Evolutionary conservation across 2,797 vertebrate species (phyloP), one percentile per base, ranked within the genome.

Genomic region (Rhinichthys osculus): DNA sequence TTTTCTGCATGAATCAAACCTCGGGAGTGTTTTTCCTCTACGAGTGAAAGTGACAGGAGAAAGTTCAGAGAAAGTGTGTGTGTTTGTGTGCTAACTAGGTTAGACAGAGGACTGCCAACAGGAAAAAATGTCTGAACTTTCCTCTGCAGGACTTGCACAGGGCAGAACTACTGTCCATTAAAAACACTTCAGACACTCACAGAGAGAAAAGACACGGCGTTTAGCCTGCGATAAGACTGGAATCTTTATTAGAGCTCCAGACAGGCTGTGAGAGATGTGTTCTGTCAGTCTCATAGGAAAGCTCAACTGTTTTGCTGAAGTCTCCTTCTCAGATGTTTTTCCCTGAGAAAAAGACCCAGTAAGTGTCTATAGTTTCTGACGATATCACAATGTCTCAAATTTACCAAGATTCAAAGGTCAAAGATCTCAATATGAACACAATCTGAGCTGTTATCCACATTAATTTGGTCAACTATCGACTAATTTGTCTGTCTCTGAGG

Each of bases 61-160:
- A 19, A 64, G 78, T 80, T 80, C 78, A 70, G 62, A 35, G 78
- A 80, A 67, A 80, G 80, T 27, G 67, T 82, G 52, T 19, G 52
- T 57, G 57, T 64, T 62, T 64, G 44, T 83, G 82, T 88, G 92
- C 86, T 85, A 73, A 91, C 86, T 90, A 91, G 92, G 91, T 94
- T 89, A 93, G 90, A 40, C 62, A 81, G 90, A 89, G 81, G 87
- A 16, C 91, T 91, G 93, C 91, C 92, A 93, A 85, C 59, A 90
- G 90, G 92, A 92, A 88, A 69, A 83, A 87, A 88, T 90, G 89
- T 72, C 86, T 89, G 89, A 89, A 90, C 89, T 89, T 86, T 92
- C 91, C 90, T 89, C 47, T 30, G 71, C 27, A 17, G 38, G 54
- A 62, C 52, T 54, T 9, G 17, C 72, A 10, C 44, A 52, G 44